Percentiles rank a stretch among this genome's conserved stretches.
Evolutionary conservation across 2,888 invertebrate species (phyloP).

Genomic region (Epirrita christyi): DNA sequence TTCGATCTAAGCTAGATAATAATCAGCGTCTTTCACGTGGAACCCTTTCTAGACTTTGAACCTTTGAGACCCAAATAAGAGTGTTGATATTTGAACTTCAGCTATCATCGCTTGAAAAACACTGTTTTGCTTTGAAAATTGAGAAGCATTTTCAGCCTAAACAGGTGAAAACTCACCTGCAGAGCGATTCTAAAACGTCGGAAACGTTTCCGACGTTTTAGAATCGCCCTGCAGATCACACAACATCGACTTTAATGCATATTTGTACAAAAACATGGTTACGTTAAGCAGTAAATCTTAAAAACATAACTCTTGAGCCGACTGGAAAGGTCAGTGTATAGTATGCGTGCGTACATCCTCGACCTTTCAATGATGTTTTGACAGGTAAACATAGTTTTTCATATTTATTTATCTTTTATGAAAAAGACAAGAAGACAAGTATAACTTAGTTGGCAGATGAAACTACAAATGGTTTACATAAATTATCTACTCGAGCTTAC

Average conservation of each 20-base stretch:
- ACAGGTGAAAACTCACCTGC: background rate
- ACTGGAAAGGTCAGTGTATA: conserved; percentile 2
- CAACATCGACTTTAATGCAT: background rate
- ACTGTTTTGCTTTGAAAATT: too few species aligned
- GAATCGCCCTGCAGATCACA: too few species aligned
- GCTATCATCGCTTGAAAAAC: too few species aligned
- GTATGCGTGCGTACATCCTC: background rate
- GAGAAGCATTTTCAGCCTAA: too few species aligned
- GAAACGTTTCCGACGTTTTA: too few species aligned
- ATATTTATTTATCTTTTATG: conserved; percentile 4
- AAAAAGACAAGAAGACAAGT: background rate
- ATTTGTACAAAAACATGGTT: background rate
- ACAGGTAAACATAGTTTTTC: conserved; percentile 20
- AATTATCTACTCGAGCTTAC: conserved; percentile 11
- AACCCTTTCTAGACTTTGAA: too few species aligned
- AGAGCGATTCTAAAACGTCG: too few species aligned
- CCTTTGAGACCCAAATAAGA: too few species aligned
- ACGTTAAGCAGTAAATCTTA: background rate
- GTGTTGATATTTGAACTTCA: too few species aligned
- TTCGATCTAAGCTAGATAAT: too few species aligned
- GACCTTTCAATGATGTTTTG: conserved; percentile 14
- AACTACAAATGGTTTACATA: background rate
- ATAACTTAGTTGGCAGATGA: background rate
- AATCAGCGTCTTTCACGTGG: too few species aligned
- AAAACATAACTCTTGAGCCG: background rate